A percentile compares a stretch with the other conserved stretches of the same genome.
Conservation (phyloP, 1,140 invertebrate species). For the Archivesica marissinica region DNA sequence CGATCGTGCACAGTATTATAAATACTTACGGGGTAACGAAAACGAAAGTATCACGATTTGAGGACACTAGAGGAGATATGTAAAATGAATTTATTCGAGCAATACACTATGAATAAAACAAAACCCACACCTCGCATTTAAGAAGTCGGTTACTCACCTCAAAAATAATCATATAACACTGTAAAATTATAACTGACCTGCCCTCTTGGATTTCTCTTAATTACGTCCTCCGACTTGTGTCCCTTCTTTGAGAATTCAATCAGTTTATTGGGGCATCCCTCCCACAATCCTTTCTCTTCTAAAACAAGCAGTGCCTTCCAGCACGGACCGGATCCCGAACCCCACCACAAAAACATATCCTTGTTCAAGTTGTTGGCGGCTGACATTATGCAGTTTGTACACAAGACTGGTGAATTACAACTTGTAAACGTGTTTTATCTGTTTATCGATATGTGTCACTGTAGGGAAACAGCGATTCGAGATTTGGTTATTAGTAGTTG, state of each 20-base stretch:
- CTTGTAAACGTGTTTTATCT: background rate
- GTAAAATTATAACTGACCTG: slow-evolving; percentile 70
- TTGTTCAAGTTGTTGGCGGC: background rate
- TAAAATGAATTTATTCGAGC: background rate
- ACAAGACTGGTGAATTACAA: background rate
- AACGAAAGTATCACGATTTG: no score
- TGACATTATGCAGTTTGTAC: background rate
- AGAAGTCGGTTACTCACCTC: background rate
- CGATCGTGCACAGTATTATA: no score
- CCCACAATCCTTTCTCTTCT: slow-evolving; percentile 71
- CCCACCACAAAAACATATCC: slow-evolving; percentile 71
- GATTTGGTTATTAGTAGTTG: background rate
- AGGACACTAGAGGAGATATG: no score
- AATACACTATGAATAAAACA: background rate
- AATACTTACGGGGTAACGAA: no score
- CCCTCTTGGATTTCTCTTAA: slow-evolving; percentile 69
- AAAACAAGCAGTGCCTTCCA: slow-evolving; percentile 72
- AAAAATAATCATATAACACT: background rate
- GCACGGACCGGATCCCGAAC: slow-evolving; percentile 75
- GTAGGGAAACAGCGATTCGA: no score
- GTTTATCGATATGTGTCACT: background rate
- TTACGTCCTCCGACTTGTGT: slow-evolving; percentile 69
- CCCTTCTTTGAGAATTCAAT: slow-evolving; percentile 69
- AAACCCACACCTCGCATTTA: background rate
- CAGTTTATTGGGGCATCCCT: slow-evolving; percentile 62